phyloP scores from a whole-genome alignment of 2,113 vertebrate species.

The Triplophysa rosa region DNA sequence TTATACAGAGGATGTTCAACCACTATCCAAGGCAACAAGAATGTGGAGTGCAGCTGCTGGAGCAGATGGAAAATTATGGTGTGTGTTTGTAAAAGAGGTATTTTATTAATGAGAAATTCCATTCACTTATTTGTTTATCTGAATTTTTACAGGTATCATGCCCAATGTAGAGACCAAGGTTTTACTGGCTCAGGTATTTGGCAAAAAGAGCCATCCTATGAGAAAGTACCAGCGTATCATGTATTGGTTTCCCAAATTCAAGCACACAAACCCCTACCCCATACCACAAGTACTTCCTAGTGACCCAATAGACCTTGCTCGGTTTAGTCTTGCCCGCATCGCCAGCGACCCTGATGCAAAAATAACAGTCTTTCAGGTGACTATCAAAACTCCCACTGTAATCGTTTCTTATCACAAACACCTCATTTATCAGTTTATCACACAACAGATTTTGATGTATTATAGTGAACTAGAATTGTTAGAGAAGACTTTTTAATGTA shows the following conservation, averaged over 20 bases:
- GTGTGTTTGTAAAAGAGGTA: background rate
- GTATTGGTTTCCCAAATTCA: constrained; percentile 88
- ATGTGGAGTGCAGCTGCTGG: constrained; percentile 81
- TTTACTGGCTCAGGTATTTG: constrained; percentile 83
- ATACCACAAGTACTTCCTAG: constrained; percentile 72
- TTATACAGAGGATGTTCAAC: constrained; percentile 83
- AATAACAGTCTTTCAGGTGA: constrained; percentile 83
- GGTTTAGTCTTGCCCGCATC: constrained; percentile 77
- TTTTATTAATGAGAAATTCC: background rate
- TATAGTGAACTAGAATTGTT: background rate
- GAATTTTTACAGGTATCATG: constrained; percentile 73
- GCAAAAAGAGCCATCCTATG: constrained; percentile 79
- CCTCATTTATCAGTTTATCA: background rate
- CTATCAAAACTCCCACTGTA: background rate
- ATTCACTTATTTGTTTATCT: background rate
- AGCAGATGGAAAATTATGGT: constrained; percentile 87
- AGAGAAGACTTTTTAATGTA: no score
- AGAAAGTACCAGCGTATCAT: constrained; percentile 83
- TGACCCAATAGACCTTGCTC: constrained; percentile 79
- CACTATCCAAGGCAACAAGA: constrained; percentile 89
- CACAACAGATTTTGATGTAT: background rate
- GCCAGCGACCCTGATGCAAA: constrained; percentile 74
- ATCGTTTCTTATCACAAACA: no score
- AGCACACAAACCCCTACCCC: constrained; percentile 79
- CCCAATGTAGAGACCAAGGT: constrained; percentile 84